Evolutionary conservation across 2,888 invertebrate genomes (phyloP), one percentile per base, ranked within the genome.

Genomic region (Lasioglossum morio): DNA sequence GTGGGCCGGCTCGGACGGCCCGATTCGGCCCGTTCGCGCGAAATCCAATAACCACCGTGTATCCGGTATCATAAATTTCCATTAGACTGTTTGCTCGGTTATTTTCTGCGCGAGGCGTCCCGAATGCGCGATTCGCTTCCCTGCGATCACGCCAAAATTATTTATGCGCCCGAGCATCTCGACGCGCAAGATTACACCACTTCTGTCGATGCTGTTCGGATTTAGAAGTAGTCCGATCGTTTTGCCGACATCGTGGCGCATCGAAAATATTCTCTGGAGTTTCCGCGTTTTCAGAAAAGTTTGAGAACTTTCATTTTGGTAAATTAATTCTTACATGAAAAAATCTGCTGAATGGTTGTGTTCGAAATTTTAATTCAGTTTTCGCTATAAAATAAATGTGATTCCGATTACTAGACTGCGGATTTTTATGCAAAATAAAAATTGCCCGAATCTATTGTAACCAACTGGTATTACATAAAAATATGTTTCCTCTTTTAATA

Each of bases 1-100:
- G 78, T 63, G 73, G 77, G 43, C 27, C 46, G 46, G 27, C 10
- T 10, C 34, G 69, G 40, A 43, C 76, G 48, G 84, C 57, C 14
- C 63, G 63, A 70, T 76, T 34, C 66, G 43, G 70, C 30, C 43
- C 72, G 81, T 81, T 84, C 69, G 46, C 84, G 19, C 70, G 63
- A 53, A 85, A 85, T 86, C 86, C 85, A 86, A 86, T 86, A 77
- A 77, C 73, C 84, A 16, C 37, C 84, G 69, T 63, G 79, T 79
- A 84, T 84, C 85, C 72, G 84, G 74, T 37, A 34, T 79, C 84
- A 79, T 84, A 84, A 84, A 84, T 84, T 84, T 84, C 84, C 84
- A 84, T 84, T 84, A 84, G 72, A 84, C 70, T 79, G 79, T 84
- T 84, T 79, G 60, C 79, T 53, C 12, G 63, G 85, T 66, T 79